Evolutionary conservation across 2,113 vertebrate genomes (phyloP).

Genomic region (Rhinolophus ferrumequinum): DNA sequence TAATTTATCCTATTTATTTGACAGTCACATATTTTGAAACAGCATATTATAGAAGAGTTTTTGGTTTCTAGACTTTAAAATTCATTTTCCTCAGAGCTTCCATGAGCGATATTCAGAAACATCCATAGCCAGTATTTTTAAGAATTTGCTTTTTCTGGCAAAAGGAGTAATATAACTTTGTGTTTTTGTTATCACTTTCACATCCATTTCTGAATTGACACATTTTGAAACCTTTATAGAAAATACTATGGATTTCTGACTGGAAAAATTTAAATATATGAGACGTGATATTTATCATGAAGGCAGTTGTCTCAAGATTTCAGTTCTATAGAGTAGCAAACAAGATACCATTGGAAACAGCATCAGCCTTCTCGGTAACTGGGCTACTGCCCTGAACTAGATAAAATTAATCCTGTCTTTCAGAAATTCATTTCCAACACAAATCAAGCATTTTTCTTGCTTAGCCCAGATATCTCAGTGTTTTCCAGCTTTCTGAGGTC

Average conservation of each 20-base stretch:
- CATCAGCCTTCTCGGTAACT: background rate
- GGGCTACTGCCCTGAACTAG: background rate
- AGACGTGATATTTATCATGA: background rate
- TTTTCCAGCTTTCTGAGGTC: background rate
- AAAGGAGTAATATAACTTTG: background rate
- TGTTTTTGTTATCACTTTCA: background rate
- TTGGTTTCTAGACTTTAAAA: slow-evolving; percentile 16
- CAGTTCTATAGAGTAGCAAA: background rate
- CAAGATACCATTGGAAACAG: background rate
- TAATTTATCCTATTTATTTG: slow-evolving; percentile 11
- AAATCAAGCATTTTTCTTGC: background rate
- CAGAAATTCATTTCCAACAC: background rate
- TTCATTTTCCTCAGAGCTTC: background rate
- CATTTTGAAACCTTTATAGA: background rate
- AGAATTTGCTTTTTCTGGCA: background rate
- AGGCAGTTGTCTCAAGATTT: background rate
- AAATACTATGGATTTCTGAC: background rate
- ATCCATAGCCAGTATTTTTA: background rate
- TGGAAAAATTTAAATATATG: background rate
- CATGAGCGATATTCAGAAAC: background rate
- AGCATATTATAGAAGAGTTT: background rate
- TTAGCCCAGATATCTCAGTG: background rate
- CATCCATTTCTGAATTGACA: background rate
- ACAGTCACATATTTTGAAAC: background rate
- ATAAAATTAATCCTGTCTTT: background rate